These are phyloP conservation scores for Ashinkailepas kermadecensis DNA, from an alignment of 2,888 invertebrate species.

Conservation along the genomic window DNA sequence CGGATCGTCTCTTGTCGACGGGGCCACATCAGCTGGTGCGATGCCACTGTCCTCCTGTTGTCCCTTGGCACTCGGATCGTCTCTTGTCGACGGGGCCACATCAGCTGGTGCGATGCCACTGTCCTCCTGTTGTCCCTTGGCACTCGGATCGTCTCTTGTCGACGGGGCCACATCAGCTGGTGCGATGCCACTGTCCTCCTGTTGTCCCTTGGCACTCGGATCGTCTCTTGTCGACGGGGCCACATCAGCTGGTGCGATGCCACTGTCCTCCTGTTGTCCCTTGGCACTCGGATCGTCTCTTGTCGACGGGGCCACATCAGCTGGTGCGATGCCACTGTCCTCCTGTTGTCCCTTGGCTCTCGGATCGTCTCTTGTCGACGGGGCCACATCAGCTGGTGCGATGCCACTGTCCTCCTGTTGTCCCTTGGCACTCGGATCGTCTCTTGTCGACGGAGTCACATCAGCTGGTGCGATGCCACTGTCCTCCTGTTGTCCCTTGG, in stretches of 20 bases:
- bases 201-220: no score
- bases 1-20: background rate
- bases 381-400: background rate
- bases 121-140: no score
- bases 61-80: background rate
- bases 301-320: background rate
- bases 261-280: no score
- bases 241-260: background rate
- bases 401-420: background rate
- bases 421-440: no score
- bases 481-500: no score
- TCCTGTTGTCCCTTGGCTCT: no score
- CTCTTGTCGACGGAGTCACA: background rate
- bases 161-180: background rate
- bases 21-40: background rate
- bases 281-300: background rate
- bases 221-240: background rate
- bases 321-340: background rate
- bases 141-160: background rate
- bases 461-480: background rate
- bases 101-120: background rate
- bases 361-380: background rate
- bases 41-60: background rate
- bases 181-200: background rate
- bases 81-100: background rate